Evolutionary conservation across 1,140 invertebrate species (phyloP).

Genomic region (Neelides sp.): DNA sequence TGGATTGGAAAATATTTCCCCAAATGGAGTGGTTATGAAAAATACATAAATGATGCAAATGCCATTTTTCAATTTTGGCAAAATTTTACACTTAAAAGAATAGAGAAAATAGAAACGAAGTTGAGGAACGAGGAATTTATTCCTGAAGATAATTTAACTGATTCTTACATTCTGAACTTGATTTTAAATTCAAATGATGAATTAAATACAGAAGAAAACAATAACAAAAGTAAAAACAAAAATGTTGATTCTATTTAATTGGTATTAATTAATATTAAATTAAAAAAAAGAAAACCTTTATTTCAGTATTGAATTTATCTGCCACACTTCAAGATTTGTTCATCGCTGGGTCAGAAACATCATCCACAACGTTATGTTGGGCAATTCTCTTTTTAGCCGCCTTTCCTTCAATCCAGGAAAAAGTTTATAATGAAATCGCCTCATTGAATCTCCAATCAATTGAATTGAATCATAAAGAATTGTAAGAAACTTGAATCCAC

Average conservation of each 20-base stretch:
- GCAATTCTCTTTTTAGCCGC: slow-evolving; percentile 32
- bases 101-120: neutral
- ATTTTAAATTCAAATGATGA: slow-evolving; percentile 31
- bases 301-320: slow-evolving; percentile 17
- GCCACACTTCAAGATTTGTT: slow-evolving; percentile 22
- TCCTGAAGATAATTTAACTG: slow-evolving; percentile 12
- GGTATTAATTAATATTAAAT: neutral
- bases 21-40: slow-evolving; percentile 12
- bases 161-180: slow-evolving; percentile 15
- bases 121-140: neutral
- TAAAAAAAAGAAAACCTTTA: neutral
- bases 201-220: slow-evolving; percentile 6
- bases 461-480: neutral
- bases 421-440: slow-evolving; percentile 34
- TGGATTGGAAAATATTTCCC: slow-evolving; percentile 20
- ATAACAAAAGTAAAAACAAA: neutral
- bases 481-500: too few relatives aligned
- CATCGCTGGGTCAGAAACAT: slow-evolving; percentile 34
- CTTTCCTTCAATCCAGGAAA: slow-evolving; percentile 34
- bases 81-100: slow-evolving; percentile 4
- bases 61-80: slow-evolving; percentile 25
- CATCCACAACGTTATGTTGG: slow-evolving; percentile 35
- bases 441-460: slow-evolving; percentile 23
- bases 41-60: slow-evolving; percentile 20
- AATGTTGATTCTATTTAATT: neutral